phyloP scores from a whole-genome alignment of 2,797 vertebrate genomes.

The Coregonus sp. region DNA sequence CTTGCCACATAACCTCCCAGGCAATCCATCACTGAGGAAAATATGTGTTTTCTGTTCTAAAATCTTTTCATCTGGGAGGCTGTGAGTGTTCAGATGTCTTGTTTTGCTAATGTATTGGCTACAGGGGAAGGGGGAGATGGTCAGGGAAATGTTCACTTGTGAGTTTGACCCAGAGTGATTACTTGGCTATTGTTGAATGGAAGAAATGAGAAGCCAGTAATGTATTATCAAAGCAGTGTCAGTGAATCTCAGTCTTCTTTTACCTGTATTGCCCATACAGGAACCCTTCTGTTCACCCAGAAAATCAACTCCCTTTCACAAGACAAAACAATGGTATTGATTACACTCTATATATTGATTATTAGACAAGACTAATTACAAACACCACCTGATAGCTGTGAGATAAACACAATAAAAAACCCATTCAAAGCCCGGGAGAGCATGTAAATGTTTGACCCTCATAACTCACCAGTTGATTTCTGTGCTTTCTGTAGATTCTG shows the following conservation, averaged over 20 bases:
- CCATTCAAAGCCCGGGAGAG: neutral
- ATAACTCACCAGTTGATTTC: slow-evolving; percentile 74
- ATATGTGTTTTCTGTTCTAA: neutral
- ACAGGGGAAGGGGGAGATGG: no score
- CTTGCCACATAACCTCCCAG: slow-evolving; percentile 2
- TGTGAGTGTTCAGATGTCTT: no score
- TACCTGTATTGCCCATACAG: slow-evolving; percentile 85
- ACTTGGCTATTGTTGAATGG: neutral
- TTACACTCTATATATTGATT: neutral
- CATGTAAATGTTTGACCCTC: neutral
- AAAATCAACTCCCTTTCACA: slow-evolving; percentile 75
- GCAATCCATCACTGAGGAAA: no score
- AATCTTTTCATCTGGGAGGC: neutral
- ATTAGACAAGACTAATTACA: neutral
- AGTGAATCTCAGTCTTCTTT: slow-evolving; percentile 31
- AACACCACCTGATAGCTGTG: neutral
- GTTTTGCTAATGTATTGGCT: neutral
- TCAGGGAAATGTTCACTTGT: no score
- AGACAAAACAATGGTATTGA: slow-evolving; percentile 16
- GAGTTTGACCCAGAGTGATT: neutral
- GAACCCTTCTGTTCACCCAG: slow-evolving; percentile 76
- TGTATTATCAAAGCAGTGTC: neutral
- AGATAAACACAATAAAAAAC: neutral
- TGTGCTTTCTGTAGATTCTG: slow-evolving; percentile 27
- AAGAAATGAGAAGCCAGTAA: neutral